These are phyloP conservation scores for Poecilia wingei DNA, from an alignment of 2,797 vertebrate genomes.

Conservation along the genomic window DNA sequence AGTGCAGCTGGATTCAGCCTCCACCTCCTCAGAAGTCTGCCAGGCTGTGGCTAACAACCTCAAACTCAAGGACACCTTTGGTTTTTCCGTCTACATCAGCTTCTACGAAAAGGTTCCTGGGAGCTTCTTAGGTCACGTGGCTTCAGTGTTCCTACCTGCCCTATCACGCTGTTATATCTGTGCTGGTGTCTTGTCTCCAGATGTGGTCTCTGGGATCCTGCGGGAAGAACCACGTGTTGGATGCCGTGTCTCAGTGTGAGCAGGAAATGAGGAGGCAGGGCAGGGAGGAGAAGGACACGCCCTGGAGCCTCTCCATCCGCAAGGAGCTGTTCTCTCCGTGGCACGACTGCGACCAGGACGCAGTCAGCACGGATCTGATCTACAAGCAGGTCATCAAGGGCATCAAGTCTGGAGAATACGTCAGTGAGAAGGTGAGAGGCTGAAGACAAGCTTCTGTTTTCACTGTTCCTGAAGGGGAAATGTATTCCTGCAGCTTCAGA, in stretches of 20 bases:
- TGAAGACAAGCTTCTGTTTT: background rate
- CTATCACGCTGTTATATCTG: background rate
- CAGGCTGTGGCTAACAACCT: conserved; percentile 79
- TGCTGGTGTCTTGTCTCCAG: conserved; percentile 65
- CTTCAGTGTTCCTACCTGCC: background rate
- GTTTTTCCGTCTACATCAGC: conserved; percentile 92
- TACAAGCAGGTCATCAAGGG: conserved; percentile 90
- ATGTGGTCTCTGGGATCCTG: conserved; percentile 90
- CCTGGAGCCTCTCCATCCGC: conserved; percentile 88
- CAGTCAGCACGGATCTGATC: conserved; percentile 89
- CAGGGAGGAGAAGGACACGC: conserved; percentile 80
- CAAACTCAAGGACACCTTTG: conserved; percentile 84
- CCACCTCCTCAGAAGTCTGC: conserved; percentile 88
- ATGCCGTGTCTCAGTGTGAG: conserved; percentile 94
- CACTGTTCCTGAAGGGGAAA: background rate
- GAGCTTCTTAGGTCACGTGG: background rate
- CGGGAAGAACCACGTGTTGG: conserved; percentile 85
- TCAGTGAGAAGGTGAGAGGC: conserved; percentile 84
- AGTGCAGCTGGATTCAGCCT: conserved; percentile 87
- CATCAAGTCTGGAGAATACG: conserved; percentile 87
- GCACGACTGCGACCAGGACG: conserved; percentile 86
- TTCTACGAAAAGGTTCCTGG: conserved; percentile 85
- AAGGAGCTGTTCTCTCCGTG: conserved; percentile 95
- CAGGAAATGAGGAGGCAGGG: conserved; percentile 87
- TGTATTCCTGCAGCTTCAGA: background rate